These are phyloP conservation scores for Synanthedon vespiformis DNA, from an alignment of 2,888 invertebrate genomes.

Conservation along the genomic window DNA sequence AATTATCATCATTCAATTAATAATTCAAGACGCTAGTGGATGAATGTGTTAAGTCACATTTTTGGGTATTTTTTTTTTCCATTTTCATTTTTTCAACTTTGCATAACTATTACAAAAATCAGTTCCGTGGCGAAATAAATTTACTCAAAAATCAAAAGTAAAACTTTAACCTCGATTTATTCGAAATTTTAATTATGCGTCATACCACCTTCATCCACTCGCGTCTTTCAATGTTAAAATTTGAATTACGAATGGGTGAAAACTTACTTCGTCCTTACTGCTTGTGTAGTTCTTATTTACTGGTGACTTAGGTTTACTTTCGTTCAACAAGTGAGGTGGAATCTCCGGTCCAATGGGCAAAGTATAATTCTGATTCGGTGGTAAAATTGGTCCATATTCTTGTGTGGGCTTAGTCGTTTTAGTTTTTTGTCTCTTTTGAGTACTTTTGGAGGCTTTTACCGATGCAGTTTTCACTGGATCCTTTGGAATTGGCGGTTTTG, in stretches of 20 bases:
- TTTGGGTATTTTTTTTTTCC: too few species aligned
- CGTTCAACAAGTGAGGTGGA: conserved; percentile 24
- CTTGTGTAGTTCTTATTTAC: conserved; percentile 12
- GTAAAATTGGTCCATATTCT: conserved; percentile 47
- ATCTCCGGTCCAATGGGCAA: conserved; percentile 51
- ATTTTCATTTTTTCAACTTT: too few species aligned
- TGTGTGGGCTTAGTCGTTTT: conserved; percentile 14
- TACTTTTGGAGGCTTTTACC: conserved; percentile 9
- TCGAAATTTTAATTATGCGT: too few species aligned
- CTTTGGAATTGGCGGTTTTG: conserved; percentile 6
- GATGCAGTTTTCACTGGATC: conserved; percentile 11
- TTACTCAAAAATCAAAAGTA: too few species aligned
- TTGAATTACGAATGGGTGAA: not conserved
- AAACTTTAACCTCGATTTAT: too few species aligned
- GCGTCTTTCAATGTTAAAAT: too few species aligned
- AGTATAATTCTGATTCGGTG: conserved; percentile 40
- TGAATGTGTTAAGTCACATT: too few species aligned
- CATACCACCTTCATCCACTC: too few species aligned
- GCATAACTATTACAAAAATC: too few species aligned
- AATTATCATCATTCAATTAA: conserved; percentile 49
- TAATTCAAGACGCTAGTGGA: too few species aligned
- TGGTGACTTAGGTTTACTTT: conserved; percentile 16
- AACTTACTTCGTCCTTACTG: conserved; percentile 24
- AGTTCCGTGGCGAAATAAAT: too few species aligned
- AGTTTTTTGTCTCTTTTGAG: conserved; percentile 34